Evolutionary conservation across 2,113 vertebrate species (phyloP), one percentile per base, ranked within the genome.

Genomic region (Pygathrix nemaeus): DNA sequence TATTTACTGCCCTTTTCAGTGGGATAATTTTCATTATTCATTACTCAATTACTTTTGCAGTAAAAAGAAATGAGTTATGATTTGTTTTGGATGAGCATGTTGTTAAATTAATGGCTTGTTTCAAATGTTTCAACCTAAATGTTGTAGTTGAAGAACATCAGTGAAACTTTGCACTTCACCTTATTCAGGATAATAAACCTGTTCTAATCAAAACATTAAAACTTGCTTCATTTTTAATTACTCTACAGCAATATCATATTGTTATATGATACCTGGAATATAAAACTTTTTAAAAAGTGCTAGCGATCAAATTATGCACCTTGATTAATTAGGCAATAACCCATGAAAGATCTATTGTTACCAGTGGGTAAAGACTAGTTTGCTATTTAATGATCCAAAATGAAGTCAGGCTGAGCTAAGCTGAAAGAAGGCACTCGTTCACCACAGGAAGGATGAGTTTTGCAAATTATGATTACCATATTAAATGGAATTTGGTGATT

Each of bases 291-390:
- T 50, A 90, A 97, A 96, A 90, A 57, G 48, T 93, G 86, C 88
- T 94, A 97, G 94, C 89, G 38, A 45, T 97, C 94, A 78, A 25
- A 48, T 98, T 97, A 90, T 84, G 88, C 89, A 93, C 95, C 97
- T 89, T 20, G 48, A 97, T 98, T 98, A 98, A 98, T 98, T 96
- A 98, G 98, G 89, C 95, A 98, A 21, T 97, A 98, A 98, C 82
- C 97, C 97, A 82, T 92, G 88, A 98, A 96, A 96, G 98, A 93
- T 98, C 93, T 98, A 78, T 86, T 98, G 98, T 98, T 98, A 97
- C 96, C 96, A 97, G 83, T 70, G 93, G 96, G 92, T 0, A 0
- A 89, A 93, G 94, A 95, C 96, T 96, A 87, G 66, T 96, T 97
- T 97, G 81, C 96, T 97, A 40, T 0, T 98, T 98, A 98, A 96